Evolutionary conservation across 2,797 vertebrate genomes (phyloP).

Genomic region (Echiichthys vipera): DNA sequence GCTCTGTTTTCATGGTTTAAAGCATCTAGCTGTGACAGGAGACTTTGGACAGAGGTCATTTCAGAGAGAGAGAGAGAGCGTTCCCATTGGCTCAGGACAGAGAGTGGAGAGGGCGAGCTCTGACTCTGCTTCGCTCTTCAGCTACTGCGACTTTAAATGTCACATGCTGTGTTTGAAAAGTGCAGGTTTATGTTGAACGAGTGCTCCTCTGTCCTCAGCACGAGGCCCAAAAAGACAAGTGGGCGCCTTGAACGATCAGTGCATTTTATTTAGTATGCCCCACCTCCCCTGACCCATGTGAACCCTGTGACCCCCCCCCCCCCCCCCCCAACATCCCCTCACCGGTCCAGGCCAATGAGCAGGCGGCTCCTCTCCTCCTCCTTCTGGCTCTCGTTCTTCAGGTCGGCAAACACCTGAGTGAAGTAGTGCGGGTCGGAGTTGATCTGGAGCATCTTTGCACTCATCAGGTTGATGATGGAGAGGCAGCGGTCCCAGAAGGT

Average conservation of each 20-base stretch:
- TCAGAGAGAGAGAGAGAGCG: no score
- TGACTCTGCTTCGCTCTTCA: no score
- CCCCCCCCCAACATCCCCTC: constrained; percentile 78
- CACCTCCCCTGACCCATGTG: constrained; percentile 6
- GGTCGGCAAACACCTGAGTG: constrained; percentile 98
- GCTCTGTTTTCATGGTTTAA: no score
- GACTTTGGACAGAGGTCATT: no score
- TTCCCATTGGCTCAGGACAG: no score
- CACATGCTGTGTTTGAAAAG: background rate
- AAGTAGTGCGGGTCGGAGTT: constrained; percentile 98
- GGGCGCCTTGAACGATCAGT: constrained; percentile 91
- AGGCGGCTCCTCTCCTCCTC: constrained; percentile 94
- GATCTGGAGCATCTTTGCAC: constrained; percentile 97
- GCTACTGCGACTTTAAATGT: no score
- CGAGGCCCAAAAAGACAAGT: constrained; percentile 45
- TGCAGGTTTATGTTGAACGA: background rate
- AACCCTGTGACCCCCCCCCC: no score
- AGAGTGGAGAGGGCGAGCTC: no score
- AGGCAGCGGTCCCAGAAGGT: constrained; percentile 99
- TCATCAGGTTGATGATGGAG: constrained; percentile 97
- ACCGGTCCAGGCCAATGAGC: constrained; percentile 96
- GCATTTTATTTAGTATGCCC: constrained; percentile 92
- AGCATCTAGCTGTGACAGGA: no score
- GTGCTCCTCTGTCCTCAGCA: background rate
- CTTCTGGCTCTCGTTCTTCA: constrained; percentile 95